Base-by-base conservation (phyloP, 1,140 invertebrate species). In the Megathymus violae region DNA sequence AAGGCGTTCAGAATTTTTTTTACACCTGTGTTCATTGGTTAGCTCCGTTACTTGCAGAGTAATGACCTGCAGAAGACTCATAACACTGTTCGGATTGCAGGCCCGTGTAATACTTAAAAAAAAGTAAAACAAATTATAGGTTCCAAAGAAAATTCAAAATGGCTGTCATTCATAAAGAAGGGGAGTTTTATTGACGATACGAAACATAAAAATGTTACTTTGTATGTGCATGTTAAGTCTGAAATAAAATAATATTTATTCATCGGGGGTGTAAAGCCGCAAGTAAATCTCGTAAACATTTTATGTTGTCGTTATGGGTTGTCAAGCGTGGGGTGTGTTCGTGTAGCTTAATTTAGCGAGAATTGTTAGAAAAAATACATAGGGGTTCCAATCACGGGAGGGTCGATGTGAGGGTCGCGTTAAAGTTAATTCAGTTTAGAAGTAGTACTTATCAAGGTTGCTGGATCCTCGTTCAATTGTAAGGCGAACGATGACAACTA, bases 261-360 rank as follows among this genome's bases (percentile, higher is more conserved):
- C 11, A 40, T 14, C 5, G 36, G 6, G 34, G 48, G 44, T 50
- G 52, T 19, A n/a, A 38, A 59, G 34, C 52, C 52, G 36, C 38
- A 44, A 44, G 16, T n/a, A 59, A 7, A 59, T 44, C 41, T 44
- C 16, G 31, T 38, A 22, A 34, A 40, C 19, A 64, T 64, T 58
- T 59, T 52, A 59, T 59, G 54, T 64, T 56, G 38, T 59, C 44
- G 47, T 58, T 34, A 41, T 52, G 63, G 63, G 63, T 51, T 31
- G 27, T 31, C 27, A 31, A 31, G 27, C 27, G 27, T 31, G 27
- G 27, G 27, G 27, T 31, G 27, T 7, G 1, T 4, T 31, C 27
- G 63, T 14, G 19, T 19, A 15, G 27, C 36, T 59, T 38, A 59
- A 59, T 60, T 65, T 59, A 60, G 50, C 43, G 27, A 25, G 34